Evolutionary conservation across 2,888 invertebrate species (phyloP), one percentile per base, ranked within the genome.

Genomic region (Brachylomia viminalis): DNA sequence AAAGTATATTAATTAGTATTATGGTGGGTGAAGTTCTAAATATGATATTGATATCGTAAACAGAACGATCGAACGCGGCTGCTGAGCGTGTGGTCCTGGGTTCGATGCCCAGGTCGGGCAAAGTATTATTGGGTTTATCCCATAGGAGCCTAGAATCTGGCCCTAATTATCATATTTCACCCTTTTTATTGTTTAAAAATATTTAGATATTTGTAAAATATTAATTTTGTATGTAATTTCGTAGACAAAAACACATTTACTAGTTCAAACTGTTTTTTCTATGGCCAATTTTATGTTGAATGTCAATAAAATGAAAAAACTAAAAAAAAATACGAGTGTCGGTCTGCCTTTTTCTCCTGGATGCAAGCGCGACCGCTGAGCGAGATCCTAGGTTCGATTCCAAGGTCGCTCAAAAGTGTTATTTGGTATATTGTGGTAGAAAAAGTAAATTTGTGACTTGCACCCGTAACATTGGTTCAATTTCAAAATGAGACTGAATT

Each of bases 391-490:
- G 59, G 76, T 77, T 77, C 77, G 77, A 77, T 15, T 70, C 76
- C 70, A 38, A 70, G 78, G 10, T 20, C 20, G 20, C 7, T n/a
- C 13, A 10, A 52, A 59, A n/a, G 2, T 17, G 2, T 58, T 20
- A 66, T 7, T 30, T n/a, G 1, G 11, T 49, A 17, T 27, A 4
- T 13, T 15, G 17, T 33, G 2, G 5, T 17, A 8, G 23, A 17
- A 66, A 1, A 38, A n/a, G 38, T 38, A 8, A 3, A 17, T 15
- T 3, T 64, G 5, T 1, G 10, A 6, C 1, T 10, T 27, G 59
- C 54, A 72, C 52, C 67, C 72, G 65, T 87, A 80, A 87, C 1
- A 49, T 87, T 83, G 75, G 77, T 81, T 80, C 27, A 27, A 65
- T 78, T 82, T 81, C 11, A 65, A 58, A 68, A 38, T 38, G 10